A percentile compares a stretch with the other conserved stretches of the same genome.
Evolutionary conservation across 2,113 vertebrate species (phyloP).

Genomic region (Struthidea cinerea): DNA sequence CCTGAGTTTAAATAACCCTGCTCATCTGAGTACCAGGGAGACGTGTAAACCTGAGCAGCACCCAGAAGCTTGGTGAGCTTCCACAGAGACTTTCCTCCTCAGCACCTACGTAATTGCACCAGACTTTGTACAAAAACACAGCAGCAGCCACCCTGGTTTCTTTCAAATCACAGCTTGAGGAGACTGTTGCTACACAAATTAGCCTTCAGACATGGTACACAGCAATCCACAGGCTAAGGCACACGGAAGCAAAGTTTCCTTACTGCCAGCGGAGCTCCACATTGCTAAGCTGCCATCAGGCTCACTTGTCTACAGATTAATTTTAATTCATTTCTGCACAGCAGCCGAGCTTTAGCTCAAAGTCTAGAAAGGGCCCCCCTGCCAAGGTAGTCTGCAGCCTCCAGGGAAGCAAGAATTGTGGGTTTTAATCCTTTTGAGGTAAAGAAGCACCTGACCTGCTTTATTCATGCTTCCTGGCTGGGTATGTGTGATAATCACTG

Average conservation of each 20-base stretch:
- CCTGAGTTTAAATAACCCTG: neutral
- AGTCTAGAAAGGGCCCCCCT: neutral
- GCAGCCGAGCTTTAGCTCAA: neutral
- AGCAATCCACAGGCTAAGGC: neutral
- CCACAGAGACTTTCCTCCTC: neutral
- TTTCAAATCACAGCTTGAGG: neutral
- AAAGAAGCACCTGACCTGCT: neutral
- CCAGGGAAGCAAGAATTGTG: neutral
- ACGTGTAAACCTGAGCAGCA: neutral
- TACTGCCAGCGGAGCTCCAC: neutral
- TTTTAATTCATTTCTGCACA: conserved; percentile 12
- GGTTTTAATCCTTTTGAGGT: conserved; percentile 2
- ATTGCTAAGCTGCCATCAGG: neutral
- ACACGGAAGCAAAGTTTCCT: neutral
- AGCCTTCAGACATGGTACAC: neutral
- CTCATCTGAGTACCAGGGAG: neutral
- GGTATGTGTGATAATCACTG: neutral
- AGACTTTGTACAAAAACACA: neutral
- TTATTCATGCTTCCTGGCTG: neutral
- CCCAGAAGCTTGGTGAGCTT: neutral
- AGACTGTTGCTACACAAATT: neutral
- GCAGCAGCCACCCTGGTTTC: neutral
- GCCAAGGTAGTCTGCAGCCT: neutral
- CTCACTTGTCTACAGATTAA: neutral
- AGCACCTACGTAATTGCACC: neutral